These are phyloP conservation scores for Oncorhynchus tshawytscha DNA, from an alignment of 2,113 vertebrate species.

Conservation along the genomic window DNA sequence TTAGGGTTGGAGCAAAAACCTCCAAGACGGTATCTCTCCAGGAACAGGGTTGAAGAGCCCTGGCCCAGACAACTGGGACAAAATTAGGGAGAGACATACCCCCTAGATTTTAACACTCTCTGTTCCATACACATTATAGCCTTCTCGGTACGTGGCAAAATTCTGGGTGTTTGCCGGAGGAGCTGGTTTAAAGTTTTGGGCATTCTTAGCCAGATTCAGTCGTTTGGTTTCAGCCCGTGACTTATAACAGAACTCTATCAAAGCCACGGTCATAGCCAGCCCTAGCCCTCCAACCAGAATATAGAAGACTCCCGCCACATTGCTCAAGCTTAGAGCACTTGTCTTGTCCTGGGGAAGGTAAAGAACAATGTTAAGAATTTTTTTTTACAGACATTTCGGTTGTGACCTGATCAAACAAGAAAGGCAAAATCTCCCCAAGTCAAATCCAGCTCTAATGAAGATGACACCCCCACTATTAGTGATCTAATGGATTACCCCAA, in stretches of 20 bases:
- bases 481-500: conserved; percentile 23
- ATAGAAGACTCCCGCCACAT: conserved; percentile 99
- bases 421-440: not conserved
- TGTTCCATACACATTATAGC: conserved; percentile 99
- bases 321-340: conserved; percentile 97
- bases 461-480: conserved; percentile 30
- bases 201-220: conserved; percentile 95
- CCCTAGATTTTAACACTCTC: conserved; percentile 97
- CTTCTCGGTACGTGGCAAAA: conserved; percentile 98
- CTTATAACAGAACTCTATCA: conserved; percentile 99
- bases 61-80: not conserved
- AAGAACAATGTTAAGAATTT: conserved; percentile 67
- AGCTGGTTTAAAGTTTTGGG: conserved; percentile 95
- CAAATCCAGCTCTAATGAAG: conserved; percentile 30
- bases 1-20: too few species aligned
- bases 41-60: too few species aligned
- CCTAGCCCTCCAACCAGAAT: conserved; percentile 98
- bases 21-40: too few species aligned
- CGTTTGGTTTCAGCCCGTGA: conserved; percentile 95
- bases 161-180: conserved; percentile 91
- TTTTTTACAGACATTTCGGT: conserved; percentile 25
- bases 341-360: conserved; percentile 98
- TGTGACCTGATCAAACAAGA: conserved; percentile 17
- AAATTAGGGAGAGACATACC: conserved; percentile 69
- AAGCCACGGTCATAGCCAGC: conserved; percentile 98